Conservation (phyloP, 2,797 vertebrate genomes). For the Coluber constrictor region DNA sequence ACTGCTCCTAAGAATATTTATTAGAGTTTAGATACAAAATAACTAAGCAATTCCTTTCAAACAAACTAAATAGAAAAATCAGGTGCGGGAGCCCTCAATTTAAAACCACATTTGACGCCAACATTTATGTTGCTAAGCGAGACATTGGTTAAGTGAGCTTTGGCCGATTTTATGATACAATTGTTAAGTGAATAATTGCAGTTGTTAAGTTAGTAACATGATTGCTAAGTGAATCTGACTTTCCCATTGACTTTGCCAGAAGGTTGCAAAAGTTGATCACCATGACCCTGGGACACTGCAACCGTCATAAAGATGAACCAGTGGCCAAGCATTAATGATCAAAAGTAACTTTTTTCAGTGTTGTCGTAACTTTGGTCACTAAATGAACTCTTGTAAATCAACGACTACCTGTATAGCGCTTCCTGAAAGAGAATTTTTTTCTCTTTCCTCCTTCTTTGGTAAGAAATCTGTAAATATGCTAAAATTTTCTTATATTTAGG, state of each 20-base stretch:
- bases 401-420: neutral
- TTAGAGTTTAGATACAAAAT: neutral
- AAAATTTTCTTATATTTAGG: neutral
- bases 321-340: neutral
- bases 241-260: neutral
- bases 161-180: too few species aligned
- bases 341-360: neutral
- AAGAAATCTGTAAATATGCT: neutral
- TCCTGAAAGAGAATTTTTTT: neutral
- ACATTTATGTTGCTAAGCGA: neutral
- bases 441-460: neutral
- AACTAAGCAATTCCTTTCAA: neutral
- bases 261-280: neutral
- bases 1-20: neutral
- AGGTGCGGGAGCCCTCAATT: neutral
- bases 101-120: neutral
- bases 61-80: neutral
- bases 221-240: neutral
- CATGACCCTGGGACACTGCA: neutral
- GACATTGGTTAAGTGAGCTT: neutral
- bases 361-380: neutral
- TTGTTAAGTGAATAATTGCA: too few species aligned
- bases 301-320: neutral
- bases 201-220: neutral
- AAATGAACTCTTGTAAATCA: neutral